A percentile compares a stretch with the other conserved stretches of the same genome.
These are phyloP conservation scores for Saturnia japonica DNA, from an alignment of 2,888 invertebrate species.

Conservation along the genomic window DNA sequence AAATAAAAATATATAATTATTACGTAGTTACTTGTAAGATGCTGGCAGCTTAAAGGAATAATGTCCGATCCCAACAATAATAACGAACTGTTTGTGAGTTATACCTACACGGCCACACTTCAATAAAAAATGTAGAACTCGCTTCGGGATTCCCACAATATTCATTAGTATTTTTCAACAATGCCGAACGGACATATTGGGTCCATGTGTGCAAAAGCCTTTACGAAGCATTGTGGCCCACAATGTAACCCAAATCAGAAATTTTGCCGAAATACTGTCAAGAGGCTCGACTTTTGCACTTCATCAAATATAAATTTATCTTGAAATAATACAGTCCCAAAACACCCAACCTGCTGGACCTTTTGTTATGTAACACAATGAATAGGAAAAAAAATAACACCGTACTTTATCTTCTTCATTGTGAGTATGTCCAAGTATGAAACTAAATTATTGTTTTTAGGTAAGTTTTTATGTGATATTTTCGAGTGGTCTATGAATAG, in stretches of 20 bases:
- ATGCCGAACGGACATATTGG: constrained; percentile 72
- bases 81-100: background rate
- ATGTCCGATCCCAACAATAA: background rate
- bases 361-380: constrained; percentile 55
- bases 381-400: constrained; percentile 49
- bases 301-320: constrained; percentile 80
- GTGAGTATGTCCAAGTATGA: constrained; percentile 50
- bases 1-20: no score
- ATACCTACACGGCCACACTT: background rate
- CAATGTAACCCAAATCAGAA: constrained; percentile 63
- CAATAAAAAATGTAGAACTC: background rate
- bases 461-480: constrained; percentile 49
- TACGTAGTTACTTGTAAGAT: no score
- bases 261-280: constrained; percentile 64
- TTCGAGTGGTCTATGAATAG: constrained; percentile 62
- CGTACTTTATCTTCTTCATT: constrained; percentile 51
- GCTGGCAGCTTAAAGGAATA: no score
- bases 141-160: constrained; percentile 54
- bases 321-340: constrained; percentile 63
- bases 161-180: constrained; percentile 57
- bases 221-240: constrained; percentile 58
- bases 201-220: constrained; percentile 74
- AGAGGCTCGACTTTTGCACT: constrained; percentile 77
- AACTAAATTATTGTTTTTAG: constrained; percentile 74
- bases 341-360: constrained; percentile 64